Percentiles rank a stretch among this genome's conserved stretches.
Evolutionary conservation across 2,797 vertebrate species (phyloP).

Genomic region (Neostethus bicornis): DNA sequence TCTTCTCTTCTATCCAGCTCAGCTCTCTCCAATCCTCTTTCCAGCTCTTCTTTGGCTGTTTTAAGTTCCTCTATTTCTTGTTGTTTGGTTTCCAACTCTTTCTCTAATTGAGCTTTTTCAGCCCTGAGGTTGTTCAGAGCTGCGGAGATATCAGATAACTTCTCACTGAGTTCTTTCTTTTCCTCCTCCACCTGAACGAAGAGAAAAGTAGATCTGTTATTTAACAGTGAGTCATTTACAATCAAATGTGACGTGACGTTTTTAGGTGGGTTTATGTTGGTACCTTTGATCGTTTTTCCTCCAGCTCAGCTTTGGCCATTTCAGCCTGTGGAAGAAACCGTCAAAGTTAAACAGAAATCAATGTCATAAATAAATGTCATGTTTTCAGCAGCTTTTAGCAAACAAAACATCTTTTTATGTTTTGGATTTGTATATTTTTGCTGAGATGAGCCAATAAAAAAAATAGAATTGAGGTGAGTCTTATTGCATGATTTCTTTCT

Average conservation of each 20-base stretch:
- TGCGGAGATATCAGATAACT: slow-evolving; percentile 65
- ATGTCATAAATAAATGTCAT: neutral
- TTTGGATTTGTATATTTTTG: too few relatives aligned
- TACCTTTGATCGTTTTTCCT: slow-evolving; percentile 77
- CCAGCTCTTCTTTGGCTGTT: slow-evolving; percentile 75
- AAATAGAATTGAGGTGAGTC: too few relatives aligned
- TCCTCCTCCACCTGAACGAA: slow-evolving; percentile 69
- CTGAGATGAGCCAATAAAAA: too few relatives aligned
- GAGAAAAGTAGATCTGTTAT: too few relatives aligned
- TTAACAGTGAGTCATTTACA: too few relatives aligned
- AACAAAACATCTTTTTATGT: too few relatives aligned
- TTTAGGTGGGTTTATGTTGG: too few relatives aligned
- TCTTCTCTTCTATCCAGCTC: slow-evolving; percentile 67
- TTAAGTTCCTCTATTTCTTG: slow-evolving; percentile 81
- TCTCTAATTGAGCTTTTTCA: slow-evolving; percentile 79
- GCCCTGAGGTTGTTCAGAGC: slow-evolving; percentile 70
- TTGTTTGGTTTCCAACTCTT: slow-evolving; percentile 74
- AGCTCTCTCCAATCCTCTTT: slow-evolving; percentile 73
- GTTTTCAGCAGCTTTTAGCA: slow-evolving; percentile 5
- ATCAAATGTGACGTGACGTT: too few relatives aligned
- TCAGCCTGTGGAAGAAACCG: slow-evolving; percentile 65
- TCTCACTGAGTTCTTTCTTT: slow-evolving; percentile 60
- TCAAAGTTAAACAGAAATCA: neutral
- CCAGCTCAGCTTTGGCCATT: slow-evolving; percentile 81
- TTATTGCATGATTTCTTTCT: too few relatives aligned